Base-by-base conservation (phyloP, 1,140 invertebrate species). In the Nymphalis io region DNA sequence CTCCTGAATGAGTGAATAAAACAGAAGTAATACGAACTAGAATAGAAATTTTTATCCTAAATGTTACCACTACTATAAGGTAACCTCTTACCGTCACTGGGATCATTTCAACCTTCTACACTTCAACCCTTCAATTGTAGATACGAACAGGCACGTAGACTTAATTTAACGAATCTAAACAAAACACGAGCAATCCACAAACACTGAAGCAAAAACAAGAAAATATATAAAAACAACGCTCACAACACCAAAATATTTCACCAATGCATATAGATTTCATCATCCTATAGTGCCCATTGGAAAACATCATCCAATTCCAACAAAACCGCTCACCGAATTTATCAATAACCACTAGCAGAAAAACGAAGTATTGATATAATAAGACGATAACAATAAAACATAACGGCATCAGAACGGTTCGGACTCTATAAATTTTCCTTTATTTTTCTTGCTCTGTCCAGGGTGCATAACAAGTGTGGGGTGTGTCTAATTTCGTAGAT, bases 331-430 rank as follows among this genome's bases (percentile, higher is more conserved):
- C 51, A 20, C 8, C 15, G 18, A 62, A 83, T 80, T 82, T 83
- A 88, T 86, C 86, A 88, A 84, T 88, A 85, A 79, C 79, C 78
- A 72, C 70, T 58, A 74, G 58, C 70, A 74, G 71, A 79, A 78
- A 76, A 78, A 78, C 62, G 63, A 73, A 72, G 59, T 73, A 84
- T 81, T 84, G 80, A 87, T 85, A 87, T 84, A 87, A 88, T 82
- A 84, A 81, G 71, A 81, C 78, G 76, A 88, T 89, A 89, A 88
- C 84, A 89, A 87, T 89, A 88, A 89, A 89, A 89, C 75, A 89
- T 87, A 89, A 88, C 84, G 82, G 83, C 63, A 73, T 60, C n/a
- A 18, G 27, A 51, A 53, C 44, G 55, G 62, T 69, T 70, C 70
- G 70, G 75, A 77, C 74, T 82, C 76, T 80, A 86, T 86, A 89